Conservation (phyloP, 1,140 invertebrate genomes). For the Polyergus mexicanus region DNA sequence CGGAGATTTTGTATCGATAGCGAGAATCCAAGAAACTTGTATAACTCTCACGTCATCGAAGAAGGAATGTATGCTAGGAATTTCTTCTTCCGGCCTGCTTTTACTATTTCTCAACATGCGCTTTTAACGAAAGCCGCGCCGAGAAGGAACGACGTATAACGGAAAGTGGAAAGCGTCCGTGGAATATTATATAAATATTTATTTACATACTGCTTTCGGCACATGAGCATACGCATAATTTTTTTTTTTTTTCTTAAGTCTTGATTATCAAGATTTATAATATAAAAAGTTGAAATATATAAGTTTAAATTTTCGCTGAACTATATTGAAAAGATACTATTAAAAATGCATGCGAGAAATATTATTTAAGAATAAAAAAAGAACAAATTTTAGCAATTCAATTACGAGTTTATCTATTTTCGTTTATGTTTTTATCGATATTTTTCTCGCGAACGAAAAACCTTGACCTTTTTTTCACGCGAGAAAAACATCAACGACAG, state of each 20-base stretch:
- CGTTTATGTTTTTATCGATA: no score
- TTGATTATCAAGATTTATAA: no score
- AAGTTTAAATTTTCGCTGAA: no score
- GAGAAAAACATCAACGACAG: background rate
- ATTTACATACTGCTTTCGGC: background rate
- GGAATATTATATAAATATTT: slow-evolving; percentile 20
- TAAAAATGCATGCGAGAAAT: no score
- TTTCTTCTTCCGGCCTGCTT: slow-evolving; percentile 44
- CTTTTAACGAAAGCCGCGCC: background rate
- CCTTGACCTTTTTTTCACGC: background rate
- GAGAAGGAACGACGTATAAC: background rate
- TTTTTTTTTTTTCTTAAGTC: no score
- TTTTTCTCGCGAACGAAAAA: no score
- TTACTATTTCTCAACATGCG: slow-evolving; percentile 39
- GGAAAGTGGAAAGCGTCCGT: background rate
- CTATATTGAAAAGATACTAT: no score
- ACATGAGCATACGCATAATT: background rate
- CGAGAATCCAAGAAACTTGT: background rate
- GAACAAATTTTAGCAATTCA: no score
- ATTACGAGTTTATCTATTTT: no score
- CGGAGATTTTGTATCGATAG: background rate
- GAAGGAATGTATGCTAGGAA: slow-evolving; percentile 11
- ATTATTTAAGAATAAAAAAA: no score
- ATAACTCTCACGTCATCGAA: background rate
- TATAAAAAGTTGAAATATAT: no score